These are phyloP conservation scores for Zaprionus bogoriensis DNA, from an alignment of 2,888 invertebrate genomes.

Conservation along the genomic window DNA sequence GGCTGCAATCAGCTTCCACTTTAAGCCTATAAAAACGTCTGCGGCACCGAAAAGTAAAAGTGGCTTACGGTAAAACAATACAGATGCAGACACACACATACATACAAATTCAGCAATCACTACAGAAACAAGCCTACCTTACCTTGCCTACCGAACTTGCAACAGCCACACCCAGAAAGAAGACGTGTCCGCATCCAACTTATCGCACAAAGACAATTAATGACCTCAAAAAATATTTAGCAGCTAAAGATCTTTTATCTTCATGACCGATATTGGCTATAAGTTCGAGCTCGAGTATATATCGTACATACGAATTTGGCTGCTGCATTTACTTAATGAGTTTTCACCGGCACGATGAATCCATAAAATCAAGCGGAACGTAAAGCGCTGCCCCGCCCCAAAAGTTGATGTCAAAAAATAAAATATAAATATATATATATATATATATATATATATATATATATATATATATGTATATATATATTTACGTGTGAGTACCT, in stretches of 20 bases:
- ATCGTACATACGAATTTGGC: slow-evolving; percentile 34
- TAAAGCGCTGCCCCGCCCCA: slow-evolving; percentile 35
- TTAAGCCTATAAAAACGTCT: slow-evolving; percentile 70
- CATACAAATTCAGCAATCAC: neutral
- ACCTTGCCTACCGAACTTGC: too few relatives aligned
- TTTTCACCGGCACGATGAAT: slow-evolving; percentile 53
- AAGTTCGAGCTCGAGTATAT: slow-evolving; percentile 13
- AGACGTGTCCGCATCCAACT: slow-evolving; percentile 34
- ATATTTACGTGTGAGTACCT: neutral
- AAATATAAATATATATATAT: slow-evolving; percentile 2
- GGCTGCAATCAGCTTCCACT: slow-evolving; percentile 72
- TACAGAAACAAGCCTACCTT: slow-evolving; percentile 8
- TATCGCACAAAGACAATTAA: slow-evolving; percentile 61
- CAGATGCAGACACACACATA: slow-evolving; percentile 22
- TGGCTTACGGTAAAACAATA: slow-evolving; percentile 70
- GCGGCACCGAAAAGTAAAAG: slow-evolving; percentile 62
- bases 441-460: neutral
- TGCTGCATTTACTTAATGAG: slow-evolving; percentile 71
- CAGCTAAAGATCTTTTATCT: slow-evolving; percentile 60
- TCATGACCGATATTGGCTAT: slow-evolving; percentile 53
- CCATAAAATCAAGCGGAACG: slow-evolving; percentile 39
- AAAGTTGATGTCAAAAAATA: slow-evolving; percentile 23
- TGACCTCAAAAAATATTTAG: slow-evolving; percentile 75
- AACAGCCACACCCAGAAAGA: slow-evolving; percentile 27
- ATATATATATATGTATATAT: neutral